Base-by-base conservation (phyloP, 1,140 invertebrate genomes). In the Paralvinella palmiformis region DNA sequence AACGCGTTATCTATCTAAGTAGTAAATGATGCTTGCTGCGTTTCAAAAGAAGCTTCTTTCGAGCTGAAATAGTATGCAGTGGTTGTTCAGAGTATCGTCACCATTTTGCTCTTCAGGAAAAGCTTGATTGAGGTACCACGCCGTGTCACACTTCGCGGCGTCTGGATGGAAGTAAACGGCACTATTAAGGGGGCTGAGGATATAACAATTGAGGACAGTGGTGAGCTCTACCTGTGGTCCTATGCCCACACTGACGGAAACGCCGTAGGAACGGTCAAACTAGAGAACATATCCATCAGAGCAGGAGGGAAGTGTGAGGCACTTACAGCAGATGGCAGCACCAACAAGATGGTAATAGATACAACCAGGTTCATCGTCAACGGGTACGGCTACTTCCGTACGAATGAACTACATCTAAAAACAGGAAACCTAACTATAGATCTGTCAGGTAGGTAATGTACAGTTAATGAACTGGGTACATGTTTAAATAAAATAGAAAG, bases 221-320 rank as follows among this genome's bases (percentile, higher is more conserved):
- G 71, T 20, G 63, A 70, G 41, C 62, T 73, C 0, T 71, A 71
- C 62, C 67, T 75, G 62, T 73, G 72, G 73, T 73, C 72, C 1
- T 63, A 71, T 53, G 72, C 68, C 13, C 68, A 70, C 61, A 69
- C 72, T 10, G 60, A 65, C 13, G 69, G 68, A 2, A 48, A 63
- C 3, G 48, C 57, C n/a, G 59, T 66, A 17, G 73, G 73, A 22
- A 33, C 33, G 55, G 59, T 72, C 35, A 20, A 53, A 1, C 55
- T 69, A 0, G 68, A 65, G 37, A 73, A 75, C 52, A 69, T 75
- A 15, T 65, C 67, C 37, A 66, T 72, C 3, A 65, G 69, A 53
- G 72, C 73, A 41, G 73, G 72, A 29, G 72, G 73, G 5, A 72
- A 70, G 44, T 67, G 72, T 56, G 71, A 73, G 63, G 63, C 69